Base-by-base conservation (phyloP, 2,113 vertebrate genomes). In the Anoplopoma fimbria region DNA sequence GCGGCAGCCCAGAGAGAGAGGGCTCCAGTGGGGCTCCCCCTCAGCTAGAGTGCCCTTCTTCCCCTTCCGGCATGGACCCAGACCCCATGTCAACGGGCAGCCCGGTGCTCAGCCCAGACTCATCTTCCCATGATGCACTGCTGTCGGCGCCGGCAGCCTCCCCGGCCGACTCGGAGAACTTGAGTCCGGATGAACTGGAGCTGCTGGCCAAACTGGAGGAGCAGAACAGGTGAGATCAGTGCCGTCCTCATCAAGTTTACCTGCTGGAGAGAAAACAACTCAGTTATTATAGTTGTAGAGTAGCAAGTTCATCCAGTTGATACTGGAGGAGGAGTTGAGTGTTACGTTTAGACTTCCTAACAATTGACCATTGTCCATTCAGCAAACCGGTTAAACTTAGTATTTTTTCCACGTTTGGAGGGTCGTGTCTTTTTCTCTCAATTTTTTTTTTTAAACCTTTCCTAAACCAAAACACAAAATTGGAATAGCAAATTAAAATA, bases 141-240 rank as follows among this genome's bases (percentile, higher is more conserved):
- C 91, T 95, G 77, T 96, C 95, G 1, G 95, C 96, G 23, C 92
- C 96, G 12, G 95, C 96, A 1, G 95, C 94, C 13, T 97, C 97
- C 1, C 96, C 96, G 0, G 97, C 97, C 0, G 97, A 99, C 93
- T 98, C 96, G 0, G 98, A 99, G 89, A 98, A 97, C 92, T 95
- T 99, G 86, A 99, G 97, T 90, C 97, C 97, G 0, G 97, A 99
- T 60, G 98, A 99, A 65, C 93, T 99, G 71, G 97, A 99, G 94
- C 95, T 99, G 42, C 93, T 99, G 92, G 97, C 97, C 17, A 99
- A 99, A 82, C 94, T 99, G n/a, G 98, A 99, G 87, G 98, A 99
- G 87, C 98, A 99, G 89, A 99, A 99, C 91, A 96, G 98, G 98
- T 97, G 83, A 94, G 62, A 36, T 2, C 19, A 53, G 33, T 13